phyloP scores from a whole-genome alignment of 2,113 vertebrate genomes.

The Cyphomyrus plagiostoma region DNA sequence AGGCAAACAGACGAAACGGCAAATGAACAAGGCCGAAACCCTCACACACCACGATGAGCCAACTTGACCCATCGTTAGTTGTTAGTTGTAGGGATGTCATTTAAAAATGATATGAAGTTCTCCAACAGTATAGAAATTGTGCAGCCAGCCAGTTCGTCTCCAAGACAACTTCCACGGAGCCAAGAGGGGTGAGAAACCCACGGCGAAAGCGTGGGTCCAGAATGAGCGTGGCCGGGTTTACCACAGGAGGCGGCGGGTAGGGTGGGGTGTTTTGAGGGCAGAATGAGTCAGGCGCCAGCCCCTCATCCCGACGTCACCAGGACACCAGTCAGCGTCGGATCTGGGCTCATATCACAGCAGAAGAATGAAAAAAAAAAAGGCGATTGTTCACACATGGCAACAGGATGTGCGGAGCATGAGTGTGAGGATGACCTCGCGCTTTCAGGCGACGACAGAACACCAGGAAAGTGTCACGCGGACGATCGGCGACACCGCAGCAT shows the following conservation, averaged over 20 bases:
- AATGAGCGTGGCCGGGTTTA: not conserved
- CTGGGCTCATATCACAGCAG: not conserved
- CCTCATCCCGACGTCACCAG: not conserved
- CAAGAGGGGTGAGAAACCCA: not conserved
- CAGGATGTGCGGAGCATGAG: not conserved
- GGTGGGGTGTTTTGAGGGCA: not conserved
- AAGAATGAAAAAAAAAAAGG: not conserved
- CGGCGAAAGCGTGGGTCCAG: not conserved
- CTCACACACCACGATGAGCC: not conserved
- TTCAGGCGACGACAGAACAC: not conserved
- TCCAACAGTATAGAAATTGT: not conserved
- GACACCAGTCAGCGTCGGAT: not conserved
- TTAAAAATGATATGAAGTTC: not conserved
- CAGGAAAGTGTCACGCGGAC: not conserved
- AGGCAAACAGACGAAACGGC: not conserved
- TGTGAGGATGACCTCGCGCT: not conserved
- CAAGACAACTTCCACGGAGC: not conserved
- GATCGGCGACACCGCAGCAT: not conserved
- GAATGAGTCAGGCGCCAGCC: not conserved
- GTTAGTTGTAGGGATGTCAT: too few relatives aligned
- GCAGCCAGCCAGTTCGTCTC: not conserved
- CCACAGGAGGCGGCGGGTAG: not conserved
- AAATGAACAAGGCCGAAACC: not conserved
- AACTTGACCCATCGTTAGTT: not conserved
- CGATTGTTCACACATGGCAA: not conserved